phyloP scores from a whole-genome alignment of 2,113 vertebrate species.

The Crotalus horridus region DNA sequence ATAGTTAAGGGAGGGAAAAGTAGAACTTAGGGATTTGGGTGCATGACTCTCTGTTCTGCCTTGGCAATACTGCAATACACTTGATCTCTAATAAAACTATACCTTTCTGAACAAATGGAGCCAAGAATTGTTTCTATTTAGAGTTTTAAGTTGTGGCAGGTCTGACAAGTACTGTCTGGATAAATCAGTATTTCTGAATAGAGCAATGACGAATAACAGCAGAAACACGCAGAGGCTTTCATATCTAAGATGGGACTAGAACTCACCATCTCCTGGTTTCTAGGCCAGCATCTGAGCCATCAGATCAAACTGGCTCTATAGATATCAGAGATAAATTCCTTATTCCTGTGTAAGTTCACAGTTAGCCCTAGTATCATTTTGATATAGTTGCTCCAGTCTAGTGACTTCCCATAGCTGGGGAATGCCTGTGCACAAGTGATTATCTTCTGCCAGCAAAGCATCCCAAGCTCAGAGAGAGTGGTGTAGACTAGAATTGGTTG shows the following conservation, averaged over 20 bases:
- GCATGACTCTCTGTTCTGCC: too few species aligned
- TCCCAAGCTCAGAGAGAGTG: not conserved
- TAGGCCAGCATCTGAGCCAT: not conserved
- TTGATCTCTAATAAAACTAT: too few species aligned
- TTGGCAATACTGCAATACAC: too few species aligned
- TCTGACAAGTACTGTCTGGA: not conserved
- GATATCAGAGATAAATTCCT: not conserved
- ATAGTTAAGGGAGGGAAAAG: too few species aligned
- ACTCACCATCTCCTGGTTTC: not conserved
- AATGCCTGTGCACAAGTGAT: too few species aligned
- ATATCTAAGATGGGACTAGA: not conserved
- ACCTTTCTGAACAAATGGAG: too few species aligned
- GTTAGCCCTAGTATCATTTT: not conserved
- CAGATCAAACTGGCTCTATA: not conserved
- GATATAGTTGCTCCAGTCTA: not conserved
- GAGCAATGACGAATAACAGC: not conserved
- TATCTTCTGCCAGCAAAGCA: not conserved
- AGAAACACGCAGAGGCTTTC: not conserved
- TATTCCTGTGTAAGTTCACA: not conserved
- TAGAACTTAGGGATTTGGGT: too few species aligned
- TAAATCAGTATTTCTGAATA: not conserved
- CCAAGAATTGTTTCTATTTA: too few species aligned
- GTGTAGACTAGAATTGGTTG: not conserved
- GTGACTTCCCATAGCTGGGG: not conserved
- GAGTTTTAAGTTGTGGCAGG: too few species aligned